Evolutionary conservation across 1,140 invertebrate species (phyloP).

Genomic region (Caerostris extrusa): DNA sequence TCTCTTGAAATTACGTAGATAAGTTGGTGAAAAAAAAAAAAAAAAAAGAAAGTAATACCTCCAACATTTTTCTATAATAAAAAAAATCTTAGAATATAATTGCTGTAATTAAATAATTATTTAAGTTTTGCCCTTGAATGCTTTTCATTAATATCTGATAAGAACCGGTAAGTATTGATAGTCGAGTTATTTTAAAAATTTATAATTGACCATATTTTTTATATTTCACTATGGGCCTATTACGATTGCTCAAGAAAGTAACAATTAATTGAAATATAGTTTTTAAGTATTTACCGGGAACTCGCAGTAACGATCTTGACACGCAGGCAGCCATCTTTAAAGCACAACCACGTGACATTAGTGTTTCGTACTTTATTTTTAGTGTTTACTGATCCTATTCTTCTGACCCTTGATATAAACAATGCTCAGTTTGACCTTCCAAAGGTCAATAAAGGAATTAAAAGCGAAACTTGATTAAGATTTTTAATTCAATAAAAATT

Average conservation of each 20-base stretch:
- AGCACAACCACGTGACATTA: slow-evolving; percentile 4
- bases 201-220: not conserved
- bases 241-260: not conserved
- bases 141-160: not conserved
- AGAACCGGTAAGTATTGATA: not conserved
- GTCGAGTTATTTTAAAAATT: not conserved
- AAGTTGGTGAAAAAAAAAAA: too few species aligned
- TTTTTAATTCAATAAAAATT: too few species aligned
- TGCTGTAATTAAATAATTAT: not conserved
- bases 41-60: too few species aligned
- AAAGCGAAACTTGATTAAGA: too few species aligned
- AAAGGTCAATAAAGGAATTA: not conserved
- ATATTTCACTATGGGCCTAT: too few species aligned
- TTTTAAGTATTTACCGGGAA: slow-evolving; percentile 29
- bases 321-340: slow-evolving; percentile 54
- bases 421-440: not conserved
- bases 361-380: not conserved
- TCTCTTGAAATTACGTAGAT: too few species aligned
- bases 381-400: too few species aligned
- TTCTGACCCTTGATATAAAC: slow-evolving; percentile 29
- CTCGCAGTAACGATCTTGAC: not conserved
- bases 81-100: too few species aligned
- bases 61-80: too few species aligned
- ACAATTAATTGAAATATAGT: not conserved
- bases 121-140: not conserved